A percentile compares a stretch with the other conserved stretches of the same genome.
These are phyloP conservation scores for Folsomia manolachei DNA, from an alignment of 2,888 invertebrate species.

Conservation along the genomic window DNA sequence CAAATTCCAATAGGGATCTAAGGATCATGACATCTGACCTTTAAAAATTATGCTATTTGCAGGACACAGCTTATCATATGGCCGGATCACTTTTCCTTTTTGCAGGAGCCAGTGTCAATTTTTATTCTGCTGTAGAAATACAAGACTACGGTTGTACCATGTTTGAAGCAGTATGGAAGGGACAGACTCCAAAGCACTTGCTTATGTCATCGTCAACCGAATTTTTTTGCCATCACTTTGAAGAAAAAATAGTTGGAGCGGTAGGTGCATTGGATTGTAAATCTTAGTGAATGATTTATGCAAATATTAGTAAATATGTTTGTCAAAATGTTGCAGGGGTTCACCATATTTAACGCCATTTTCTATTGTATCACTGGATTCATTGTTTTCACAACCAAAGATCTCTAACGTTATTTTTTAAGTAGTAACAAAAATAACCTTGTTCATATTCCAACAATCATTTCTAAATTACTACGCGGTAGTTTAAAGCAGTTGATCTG, in stretches of 20 bases:
- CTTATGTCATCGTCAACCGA: background rate
- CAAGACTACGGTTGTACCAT: conserved; percentile 17
- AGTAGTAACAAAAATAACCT: no score
- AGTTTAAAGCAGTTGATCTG: no score
- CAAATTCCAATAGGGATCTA: no score
- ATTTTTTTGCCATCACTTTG: conserved; percentile 13
- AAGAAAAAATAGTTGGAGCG: conserved; percentile 23
- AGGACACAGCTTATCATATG: conserved; percentile 34
- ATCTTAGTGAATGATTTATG: background rate
- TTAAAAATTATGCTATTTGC: background rate
- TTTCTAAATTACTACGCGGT: no score
- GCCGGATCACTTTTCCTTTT: conserved; percentile 22
- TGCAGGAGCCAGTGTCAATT: conserved; percentile 24
- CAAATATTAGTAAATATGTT: conserved; percentile 5
- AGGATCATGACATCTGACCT: no score
- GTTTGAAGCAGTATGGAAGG: background rate
- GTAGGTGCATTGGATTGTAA: conserved; percentile 12
- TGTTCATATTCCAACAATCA: no score
- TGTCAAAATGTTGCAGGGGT: conserved; percentile 9
- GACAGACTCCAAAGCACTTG: background rate
- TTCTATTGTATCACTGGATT: conserved; percentile 16
- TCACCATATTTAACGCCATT: conserved; percentile 3
- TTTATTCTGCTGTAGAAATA: conserved; percentile 30
- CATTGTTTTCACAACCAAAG: conserved; percentile 19
- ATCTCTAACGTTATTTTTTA: conserved; percentile 8